Conservation (phyloP, 1,140 invertebrate genomes). For the Rhizoglyphus robini region DNA sequence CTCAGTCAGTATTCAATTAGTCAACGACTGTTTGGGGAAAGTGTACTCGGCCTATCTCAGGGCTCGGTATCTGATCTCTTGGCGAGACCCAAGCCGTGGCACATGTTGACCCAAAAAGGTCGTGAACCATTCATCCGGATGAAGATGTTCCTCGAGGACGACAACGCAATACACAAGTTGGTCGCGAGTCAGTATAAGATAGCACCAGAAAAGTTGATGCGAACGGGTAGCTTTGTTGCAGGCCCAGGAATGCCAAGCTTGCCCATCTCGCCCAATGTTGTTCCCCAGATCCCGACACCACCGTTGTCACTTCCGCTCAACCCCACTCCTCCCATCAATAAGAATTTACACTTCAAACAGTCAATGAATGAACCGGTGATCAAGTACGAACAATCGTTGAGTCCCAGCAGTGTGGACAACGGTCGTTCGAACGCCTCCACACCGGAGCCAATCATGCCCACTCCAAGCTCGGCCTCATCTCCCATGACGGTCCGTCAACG, state of each 20-base stretch:
- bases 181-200: slow-evolving; percentile 96
- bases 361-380: slow-evolving; percentile 22
- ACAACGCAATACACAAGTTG: slow-evolving; percentile 88
- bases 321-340: background rate
- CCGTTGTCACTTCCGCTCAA: background rate
- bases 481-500: slow-evolving; percentile 8
- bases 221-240: slow-evolving; percentile 74
- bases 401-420: slow-evolving; percentile 21
- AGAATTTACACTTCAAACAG: slow-evolving; percentile 23
- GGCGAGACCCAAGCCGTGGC: slow-evolving; percentile 89
- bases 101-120: slow-evolving; percentile 92
- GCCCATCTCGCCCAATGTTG: background rate
- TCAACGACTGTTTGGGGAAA: slow-evolving; percentile 93
- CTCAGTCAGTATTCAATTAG: slow-evolving; percentile 96
- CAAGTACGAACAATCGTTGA: slow-evolving; percentile 18
- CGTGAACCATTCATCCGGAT: slow-evolving; percentile 92
- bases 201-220: slow-evolving; percentile 85
- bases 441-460: slow-evolving; percentile 27
- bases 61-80: slow-evolving; percentile 87
- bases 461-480: slow-evolving; percentile 9
- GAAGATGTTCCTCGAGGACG: slow-evolving; percentile 95
- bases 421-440: slow-evolving; percentile 24
- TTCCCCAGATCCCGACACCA: slow-evolving; percentile 13
- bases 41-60: slow-evolving; percentile 86
- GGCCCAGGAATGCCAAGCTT: slow-evolving; percentile 19